Evolutionary conservation across 2,888 invertebrate species (phyloP), one percentile per base, ranked within the genome.

Genomic region (Caenorhabditis sp.): DNA sequence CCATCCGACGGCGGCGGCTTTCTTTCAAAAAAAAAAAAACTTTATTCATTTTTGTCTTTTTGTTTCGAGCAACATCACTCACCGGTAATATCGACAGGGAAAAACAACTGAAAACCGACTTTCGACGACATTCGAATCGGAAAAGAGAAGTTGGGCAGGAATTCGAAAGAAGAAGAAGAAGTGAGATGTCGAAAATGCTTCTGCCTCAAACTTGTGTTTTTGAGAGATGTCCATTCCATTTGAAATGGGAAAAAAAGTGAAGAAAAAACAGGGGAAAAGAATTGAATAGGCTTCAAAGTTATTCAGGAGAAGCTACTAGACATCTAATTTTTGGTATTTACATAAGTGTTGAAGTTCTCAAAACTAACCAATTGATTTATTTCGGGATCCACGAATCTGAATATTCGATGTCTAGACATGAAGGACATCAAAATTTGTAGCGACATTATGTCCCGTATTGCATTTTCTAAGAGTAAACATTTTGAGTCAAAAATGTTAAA

Each of bases 71-170:
- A n/a, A 44, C 58, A 10, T 38, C 54, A 75, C 76, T 76, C 19
- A 76, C 76, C 68, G 10, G 49, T 69, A 26, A 76, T 59, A 61
- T 69, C 76, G 1, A 68, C 61, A 28, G 76, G 68, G 68, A 76
- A 76, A 61, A 76, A 68, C 28, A 76, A 49, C 51, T 76, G 76
- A 61, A 76, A 76, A 44, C 69, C 76, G 51, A 38, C 59, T 58
- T 59, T 75, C 49, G 75, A 68, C 19, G 66, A 26, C 66, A 75
- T 75, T 24, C 49, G 49, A 28, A n/a, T 44, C 26, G 44, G 24
- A 44, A 24, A 26, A 41, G 41, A 26, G n/a, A 44, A 7, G 12
- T 44, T 28, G 28, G 61, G 38, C 16, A 19, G 19, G 47, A 28
- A 35, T 28, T 19, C 19, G 35, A 66, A 66, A 35, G 24, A 2